Evolutionary conservation across 92 coral and sea anemone genomes (phyloP), one percentile per base, ranked within the genome.

Genomic region (Micromussa lordhowensis): DNA sequence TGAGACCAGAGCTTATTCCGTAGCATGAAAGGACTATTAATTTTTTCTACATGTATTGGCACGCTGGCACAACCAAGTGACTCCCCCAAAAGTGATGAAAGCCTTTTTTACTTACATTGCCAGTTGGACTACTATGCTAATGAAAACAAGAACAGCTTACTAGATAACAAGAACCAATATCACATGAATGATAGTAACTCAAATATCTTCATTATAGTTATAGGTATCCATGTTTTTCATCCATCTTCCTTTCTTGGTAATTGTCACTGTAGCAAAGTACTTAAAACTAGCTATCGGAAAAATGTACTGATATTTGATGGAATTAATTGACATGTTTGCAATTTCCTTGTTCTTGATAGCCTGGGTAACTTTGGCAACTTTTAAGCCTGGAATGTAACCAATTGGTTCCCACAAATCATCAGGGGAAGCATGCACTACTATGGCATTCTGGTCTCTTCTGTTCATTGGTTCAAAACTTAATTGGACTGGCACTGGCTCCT

Each of bases 361-460:
- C 72, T 85, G 54, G 17, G 88, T 88, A 7, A 85, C 90, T 82
- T 92, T 92, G 55, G 87, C 79, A 44, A 92, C 80, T 77, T 85
- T 92, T 4, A 34, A 22, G 17, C 79, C 90, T 12, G 94, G 94
- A 31, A 88, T 64, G 68, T 87, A 93, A 3, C 95, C 93, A 10
- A 87, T 79, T 51, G 93, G 91, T 73, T 87, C 35, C 87, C 77
- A 75, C 0, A 76, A 3, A 54, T 77, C 44, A 31, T 82, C 75
- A 54, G 51, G 74, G 63, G 74, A 70, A 30, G 88, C 90, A 24
- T 81, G 86, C n/a, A 93, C 93, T 40, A 90, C 77, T 53, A 93
- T 83, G 0, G 95, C 93, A 87, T 93, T 93, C 71, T 90, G 91
- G 49, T 93, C 93, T 77, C 93, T 32, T 76, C 31, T 81, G 82